Base-by-base conservation (phyloP, 2,113 vertebrate species). In the Bos javanicus region DNA sequence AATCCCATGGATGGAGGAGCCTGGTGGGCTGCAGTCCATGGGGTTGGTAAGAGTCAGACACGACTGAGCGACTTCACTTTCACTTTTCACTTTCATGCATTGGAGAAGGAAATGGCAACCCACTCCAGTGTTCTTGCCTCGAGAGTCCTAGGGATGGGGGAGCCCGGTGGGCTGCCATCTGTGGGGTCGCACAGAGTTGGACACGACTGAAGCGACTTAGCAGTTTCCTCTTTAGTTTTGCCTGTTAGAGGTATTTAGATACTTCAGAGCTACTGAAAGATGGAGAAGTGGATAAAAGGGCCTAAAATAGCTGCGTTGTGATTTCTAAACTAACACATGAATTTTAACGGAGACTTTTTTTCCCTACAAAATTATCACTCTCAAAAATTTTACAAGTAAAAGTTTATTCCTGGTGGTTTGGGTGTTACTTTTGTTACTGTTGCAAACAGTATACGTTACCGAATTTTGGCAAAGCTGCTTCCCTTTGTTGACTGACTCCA, bases 381-480 rank as follows among this genome's bases (percentile, higher is more conserved):
- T 87, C 50, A n/a, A 46, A 86, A 71, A 3, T 54, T 39, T 83
- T n/a, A 90, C 71, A 90, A 93, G 30, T 83, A 15, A 89, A 87
- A 64, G 12, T n/a, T 71, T 87, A 8, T 80, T 91, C 57, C 60
- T 96, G 36, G n/a, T 19, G 28, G 7, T 26, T 56, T 30, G 8
- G 23, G 19, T 90, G 7, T 67, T 89, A 60, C 23, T 39, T 91
- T 94, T 80, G 48, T 52, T 94, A 80, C 7, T 14, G 21, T 92
- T 90, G 91, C 76, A 52, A 93, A 91, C 3, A 86, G 93, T 50
- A 36, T 14, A 50, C 1, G 0, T 28, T 48, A 28, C 16, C 87
- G 91, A 64, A 56, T 89, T 91, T 97, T 97, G 93, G 60, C 97
- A 91, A 95, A 95, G 39, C 36, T 25, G 3, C 15, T n/a, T 39